Evolutionary conservation across 2,888 invertebrate species (phyloP).

Genomic region (Mythimna impura): DNA sequence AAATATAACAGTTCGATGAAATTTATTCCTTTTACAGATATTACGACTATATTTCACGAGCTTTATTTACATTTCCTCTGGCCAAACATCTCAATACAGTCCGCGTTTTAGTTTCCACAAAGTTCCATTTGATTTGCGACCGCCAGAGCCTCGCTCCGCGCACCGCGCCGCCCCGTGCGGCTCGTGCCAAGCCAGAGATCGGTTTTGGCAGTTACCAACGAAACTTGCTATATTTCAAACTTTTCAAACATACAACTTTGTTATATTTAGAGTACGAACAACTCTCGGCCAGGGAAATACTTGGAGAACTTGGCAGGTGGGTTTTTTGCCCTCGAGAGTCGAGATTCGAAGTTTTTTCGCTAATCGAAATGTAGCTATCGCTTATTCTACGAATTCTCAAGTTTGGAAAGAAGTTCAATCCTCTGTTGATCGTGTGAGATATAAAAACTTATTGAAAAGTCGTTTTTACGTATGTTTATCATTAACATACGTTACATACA

Average conservation of each 20-base stretch:
- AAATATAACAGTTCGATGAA: slow-evolving; percentile 15
- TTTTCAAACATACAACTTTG: slow-evolving; percentile 57
- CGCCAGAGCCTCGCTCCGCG: slow-evolving; percentile 13
- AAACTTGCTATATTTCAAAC: slow-evolving; percentile 61
- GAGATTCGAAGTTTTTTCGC: slow-evolving; percentile 26
- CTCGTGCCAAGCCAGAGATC: slow-evolving; percentile 54
- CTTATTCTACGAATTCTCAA: slow-evolving; percentile 4
- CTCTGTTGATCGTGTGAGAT: not conserved
- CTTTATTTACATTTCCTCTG: slow-evolving; percentile 41
- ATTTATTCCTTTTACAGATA: slow-evolving; percentile 33
- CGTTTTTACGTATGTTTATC: not conserved
- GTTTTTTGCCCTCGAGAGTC: slow-evolving; percentile 45
- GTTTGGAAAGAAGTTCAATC: not conserved
- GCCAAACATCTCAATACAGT: slow-evolving; percentile 49
- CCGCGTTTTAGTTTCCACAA: slow-evolving; percentile 50
- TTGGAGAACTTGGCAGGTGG: slow-evolving; percentile 53
- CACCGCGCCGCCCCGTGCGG: not conserved
- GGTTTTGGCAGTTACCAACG: slow-evolving; percentile 58
- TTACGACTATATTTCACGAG: slow-evolving; percentile 19
- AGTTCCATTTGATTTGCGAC: slow-evolving; percentile 61
- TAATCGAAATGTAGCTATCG: slow-evolving; percentile 31
- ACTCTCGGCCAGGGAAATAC: slow-evolving; percentile 45
- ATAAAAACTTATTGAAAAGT: not conserved
- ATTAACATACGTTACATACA: no score
- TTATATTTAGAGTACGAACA: slow-evolving; percentile 53